These are phyloP conservation scores for Apeira syringaria DNA, from an alignment of 2,888 invertebrate species.

Conservation along the genomic window DNA sequence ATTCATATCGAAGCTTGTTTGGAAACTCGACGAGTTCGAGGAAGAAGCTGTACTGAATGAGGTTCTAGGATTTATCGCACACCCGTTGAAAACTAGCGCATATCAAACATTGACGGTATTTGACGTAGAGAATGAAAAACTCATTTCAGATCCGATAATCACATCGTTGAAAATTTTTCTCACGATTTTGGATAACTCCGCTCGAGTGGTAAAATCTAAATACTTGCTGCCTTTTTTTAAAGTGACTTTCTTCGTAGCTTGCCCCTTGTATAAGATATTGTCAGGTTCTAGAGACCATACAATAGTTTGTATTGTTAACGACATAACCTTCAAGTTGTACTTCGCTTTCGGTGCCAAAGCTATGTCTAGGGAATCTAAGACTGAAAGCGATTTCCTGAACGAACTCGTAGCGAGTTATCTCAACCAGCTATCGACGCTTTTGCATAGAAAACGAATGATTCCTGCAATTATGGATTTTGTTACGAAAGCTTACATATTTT, in stretches of 20 bases:
- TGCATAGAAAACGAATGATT: conserved; percentile 37
- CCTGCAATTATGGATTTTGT: conserved; percentile 35
- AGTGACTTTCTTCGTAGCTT: conserved; percentile 7
- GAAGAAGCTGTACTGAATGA: conserved; percentile 38
- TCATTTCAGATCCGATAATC: conserved; percentile 31
- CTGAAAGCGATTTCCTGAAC: conserved; percentile 35
- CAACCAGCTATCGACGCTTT: conserved; percentile 26
- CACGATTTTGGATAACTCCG: conserved; percentile 32
- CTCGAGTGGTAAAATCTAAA: conserved; percentile 31
- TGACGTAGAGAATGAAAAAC: conserved; percentile 33
- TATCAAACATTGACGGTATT: conserved; percentile 28
- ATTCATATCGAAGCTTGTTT: conserved; percentile 38
- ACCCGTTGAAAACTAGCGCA: conserved; percentile 35
- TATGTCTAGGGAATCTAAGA: conserved; percentile 1
- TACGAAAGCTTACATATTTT: conserved; percentile 39
- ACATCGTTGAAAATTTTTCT: conserved; percentile 31
- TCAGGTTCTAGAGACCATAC: conserved; percentile 13
- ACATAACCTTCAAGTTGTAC: conserved; percentile 9
- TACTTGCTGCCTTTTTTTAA: conserved; percentile 32
- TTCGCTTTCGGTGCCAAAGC: conserved; percentile 9
- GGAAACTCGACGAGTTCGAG: conserved; percentile 39
- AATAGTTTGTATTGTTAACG: conserved; percentile 4
- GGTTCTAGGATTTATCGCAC: conserved; percentile 34
- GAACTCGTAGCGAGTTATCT: conserved; percentile 33
- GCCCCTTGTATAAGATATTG: conserved; percentile 9